Conservation (phyloP, 2,888 invertebrate species). For the Eilema griseolum region DNA sequence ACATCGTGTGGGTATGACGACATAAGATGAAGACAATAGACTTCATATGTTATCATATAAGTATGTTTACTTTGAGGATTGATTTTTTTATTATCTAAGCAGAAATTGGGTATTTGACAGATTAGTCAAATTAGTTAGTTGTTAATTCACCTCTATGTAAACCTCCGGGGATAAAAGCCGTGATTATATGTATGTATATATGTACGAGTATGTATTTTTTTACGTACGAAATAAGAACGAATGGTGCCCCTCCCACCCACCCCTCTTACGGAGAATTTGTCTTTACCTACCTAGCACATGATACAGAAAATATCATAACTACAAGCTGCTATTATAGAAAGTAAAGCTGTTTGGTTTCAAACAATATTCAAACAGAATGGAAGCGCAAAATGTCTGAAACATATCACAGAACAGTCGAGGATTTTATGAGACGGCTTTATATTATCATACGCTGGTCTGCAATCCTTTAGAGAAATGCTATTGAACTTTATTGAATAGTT, state of each 20-base stretch:
- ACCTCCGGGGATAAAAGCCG: no score
- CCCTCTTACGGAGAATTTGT: no score
- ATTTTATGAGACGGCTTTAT: slow-evolving; percentile 7
- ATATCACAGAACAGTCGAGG: background rate
- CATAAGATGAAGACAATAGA: background rate
- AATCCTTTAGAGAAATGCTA: background rate
- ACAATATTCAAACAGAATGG: background rate
- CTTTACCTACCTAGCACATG: background rate
- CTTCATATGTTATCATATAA: background rate
- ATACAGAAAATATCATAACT: background rate
- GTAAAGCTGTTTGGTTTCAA: background rate
- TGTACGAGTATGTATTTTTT: no score
- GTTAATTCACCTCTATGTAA: no score
- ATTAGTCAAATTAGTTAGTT: no score
- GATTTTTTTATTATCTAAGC: background rate
- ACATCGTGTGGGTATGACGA: background rate
- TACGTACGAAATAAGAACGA: no score
- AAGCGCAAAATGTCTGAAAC: background rate
- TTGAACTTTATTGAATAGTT: slow-evolving; percentile 5
- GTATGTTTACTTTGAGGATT: background rate
- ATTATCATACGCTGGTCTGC: slow-evolving; percentile 2
- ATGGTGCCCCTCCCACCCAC: no score
- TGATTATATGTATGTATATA: no score
- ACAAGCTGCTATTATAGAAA: background rate
- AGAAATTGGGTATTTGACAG: no score